Evolutionary conservation across 2,113 vertebrate species (phyloP).

Genomic region (Procavia capensis): DNA sequence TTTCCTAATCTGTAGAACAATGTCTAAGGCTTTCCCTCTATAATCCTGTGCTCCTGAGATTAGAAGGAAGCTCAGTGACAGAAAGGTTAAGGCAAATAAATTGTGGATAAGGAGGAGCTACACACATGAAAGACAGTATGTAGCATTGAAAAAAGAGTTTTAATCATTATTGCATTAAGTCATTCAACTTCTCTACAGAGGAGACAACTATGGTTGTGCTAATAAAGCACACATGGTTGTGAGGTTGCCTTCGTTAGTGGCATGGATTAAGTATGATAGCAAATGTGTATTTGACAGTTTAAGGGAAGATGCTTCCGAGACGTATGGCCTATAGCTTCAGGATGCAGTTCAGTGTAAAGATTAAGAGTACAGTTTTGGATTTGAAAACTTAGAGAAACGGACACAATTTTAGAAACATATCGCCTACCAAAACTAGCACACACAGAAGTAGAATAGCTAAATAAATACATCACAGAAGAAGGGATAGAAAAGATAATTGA

Average conservation of each 20-base stretch:
- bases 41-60: not conserved
- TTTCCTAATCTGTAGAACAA: not conserved
- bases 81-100: not conserved
- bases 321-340: not conserved
- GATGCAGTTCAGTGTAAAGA: not conserved
- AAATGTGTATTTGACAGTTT: slow-evolving; percentile 16
- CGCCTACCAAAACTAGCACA: no score
- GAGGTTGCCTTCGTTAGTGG: not conserved
- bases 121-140: not conserved
- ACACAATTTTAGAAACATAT: no score
- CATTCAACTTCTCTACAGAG: slow-evolving; percentile 8
- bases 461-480: no score
- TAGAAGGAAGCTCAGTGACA: not conserved
- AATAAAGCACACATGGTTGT: not conserved
- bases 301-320: slow-evolving; percentile 38
- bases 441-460: no score
- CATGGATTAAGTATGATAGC: not conserved
- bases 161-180: not conserved
- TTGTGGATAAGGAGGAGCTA: not conserved
- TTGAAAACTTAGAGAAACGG: no score
- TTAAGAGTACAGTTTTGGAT: slow-evolving; percentile 29
- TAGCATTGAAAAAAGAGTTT: slow-evolving; percentile 20
- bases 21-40: not conserved
- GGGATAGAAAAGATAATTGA: no score
- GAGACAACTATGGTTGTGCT: not conserved